These are phyloP conservation scores for Empidonax traillii DNA, from an alignment of 2,113 vertebrate genomes.

Conservation along the genomic window DNA sequence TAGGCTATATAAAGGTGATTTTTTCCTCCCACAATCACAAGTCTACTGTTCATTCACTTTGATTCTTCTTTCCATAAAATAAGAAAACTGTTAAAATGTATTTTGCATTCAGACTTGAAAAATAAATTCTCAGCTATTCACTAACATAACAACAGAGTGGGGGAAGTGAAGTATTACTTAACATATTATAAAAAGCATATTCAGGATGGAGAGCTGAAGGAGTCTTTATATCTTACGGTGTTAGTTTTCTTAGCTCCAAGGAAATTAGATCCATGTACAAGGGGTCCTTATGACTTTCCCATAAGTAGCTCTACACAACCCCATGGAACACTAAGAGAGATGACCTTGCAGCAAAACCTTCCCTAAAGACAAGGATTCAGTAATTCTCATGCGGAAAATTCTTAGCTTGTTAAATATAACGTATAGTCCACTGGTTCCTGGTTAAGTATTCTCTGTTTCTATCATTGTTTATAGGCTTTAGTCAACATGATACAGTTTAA, in stretches of 20 bases:
- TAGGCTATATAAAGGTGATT: neutral
- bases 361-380: neutral
- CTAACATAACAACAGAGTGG: neutral
- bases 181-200: neutral
- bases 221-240: neutral
- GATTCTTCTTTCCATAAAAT: neutral
- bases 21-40: neutral
- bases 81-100: neutral
- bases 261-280: neutral
- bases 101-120: neutral
- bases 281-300: fast-evolving
- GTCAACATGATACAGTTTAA: neutral
- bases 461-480: neutral
- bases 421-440: neutral
- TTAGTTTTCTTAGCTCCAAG: neutral
- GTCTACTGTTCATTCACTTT: neutral
- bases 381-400: neutral
- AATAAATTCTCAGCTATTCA: neutral
- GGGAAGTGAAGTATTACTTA: neutral
- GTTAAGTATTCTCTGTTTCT: neutral
- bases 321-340: neutral
- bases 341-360: neutral
- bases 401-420: neutral
- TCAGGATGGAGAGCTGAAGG: neutral
- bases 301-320: neutral